Evolutionary conservation across 2,113 vertebrate genomes (phyloP), one percentile per base, ranked within the genome.

Genomic region (Labeo catla): DNA sequence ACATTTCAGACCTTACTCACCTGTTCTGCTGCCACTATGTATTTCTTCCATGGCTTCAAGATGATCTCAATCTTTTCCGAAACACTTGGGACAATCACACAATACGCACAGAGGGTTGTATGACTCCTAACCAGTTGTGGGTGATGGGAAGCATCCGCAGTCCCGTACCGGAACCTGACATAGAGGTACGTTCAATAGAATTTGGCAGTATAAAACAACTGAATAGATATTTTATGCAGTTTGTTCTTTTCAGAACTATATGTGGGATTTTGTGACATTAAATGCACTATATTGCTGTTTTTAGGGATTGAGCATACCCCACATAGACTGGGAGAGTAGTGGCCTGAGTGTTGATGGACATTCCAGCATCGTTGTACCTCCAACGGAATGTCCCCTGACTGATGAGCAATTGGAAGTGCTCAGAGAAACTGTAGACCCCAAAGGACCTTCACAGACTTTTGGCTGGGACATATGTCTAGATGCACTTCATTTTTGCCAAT

Each of bases 91-190:
- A 72, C 16, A 72, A 72, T 72, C 23, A 81, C 28, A 16, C 54
- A 39, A 19, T 39, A 80, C 34, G 34, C 9, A 82, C 81, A 50
- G 61, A 82, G 12, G 23, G 63, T 12, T 39, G 34, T 28, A 34
- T 82, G 61, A 34, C 81, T 34, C 81, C 81, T 23, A 82, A 82
- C 45, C 81, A 82, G 81, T 16, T 82, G 63, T 82, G 81, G 81
- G 59, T 45, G 23, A 45, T 81, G 63, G 79, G 79, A 39, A 68
- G 65, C 15, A 15, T 68, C 65, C 28, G 12, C 28, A 36, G 7
- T 15, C 12, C 65, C 36, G 65, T 68, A 36, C 28, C 12, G 6
- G 65, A 68, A 11, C 65, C 65, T 68, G 65, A 36, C 6, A 63
- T 61, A 61, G 57, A 61, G 57, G 21, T 52, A 52, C 12, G 4